Evolutionary conservation across 2,797 vertebrate genomes (phyloP), one percentile per base, ranked within the genome.

Genomic region (Delichon dasypus): DNA sequence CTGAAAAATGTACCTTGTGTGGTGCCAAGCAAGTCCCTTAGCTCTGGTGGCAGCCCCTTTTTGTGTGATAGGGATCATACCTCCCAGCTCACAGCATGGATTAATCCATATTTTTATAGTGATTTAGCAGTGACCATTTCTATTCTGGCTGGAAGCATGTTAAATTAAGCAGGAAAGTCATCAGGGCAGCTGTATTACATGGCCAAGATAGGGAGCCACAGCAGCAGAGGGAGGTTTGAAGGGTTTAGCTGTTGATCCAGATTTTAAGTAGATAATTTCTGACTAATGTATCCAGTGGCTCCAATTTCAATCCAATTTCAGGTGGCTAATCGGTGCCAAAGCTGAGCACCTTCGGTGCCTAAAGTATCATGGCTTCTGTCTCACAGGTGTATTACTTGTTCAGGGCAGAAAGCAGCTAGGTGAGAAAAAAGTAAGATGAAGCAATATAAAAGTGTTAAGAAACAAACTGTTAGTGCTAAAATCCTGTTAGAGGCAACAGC

Each of bases 181-280:
- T 51, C 73, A 53, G 54, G 64, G 51, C 66, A 77, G 79, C 62
- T 70, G 54, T 61, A 55, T 73, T 74, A 47, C 71, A 67, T 10
- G 68, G 44, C n/a, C 6, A 57, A 75, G 68, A 60, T 1, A 55
- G 54, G 60, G n/a, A 95, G 25, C n/a, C 26, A 62, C 40, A 80
- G 68, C 32, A 85, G 61, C 10, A 11, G 61, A 89, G 65, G 65
- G 45, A 74, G 30, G 87, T 89, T 75, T 85, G 66, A 88, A 92
- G 67, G 78, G 71, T 83, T 95, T 96, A 89, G 42, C 45, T 85
- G 45, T 62, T 80, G 71, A 92, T 85, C 70, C 40, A 80, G 87
- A 83, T 68, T 95, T 90, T 68, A 93, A 88, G 79, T 25, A 76
- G 79, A 29, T 88, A 68, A 89, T 58, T 95, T 94, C 87, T 81